Evolutionary conservation across 2,113 vertebrate genomes (phyloP), one percentile per base, ranked within the genome.

Genomic region (Channa maculata): DNA sequence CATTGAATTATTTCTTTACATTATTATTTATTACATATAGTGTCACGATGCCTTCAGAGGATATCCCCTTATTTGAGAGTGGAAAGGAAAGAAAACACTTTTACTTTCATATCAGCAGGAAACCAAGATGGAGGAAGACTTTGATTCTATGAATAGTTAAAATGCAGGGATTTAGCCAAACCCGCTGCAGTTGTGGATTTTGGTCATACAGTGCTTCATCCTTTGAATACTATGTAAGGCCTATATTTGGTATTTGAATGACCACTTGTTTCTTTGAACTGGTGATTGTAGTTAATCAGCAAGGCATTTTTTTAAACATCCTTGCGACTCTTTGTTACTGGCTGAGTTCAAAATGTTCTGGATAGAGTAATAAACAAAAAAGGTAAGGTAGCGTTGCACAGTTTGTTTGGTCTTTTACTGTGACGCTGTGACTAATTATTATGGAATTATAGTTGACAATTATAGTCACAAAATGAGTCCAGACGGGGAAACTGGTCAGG

Each of bases 1-100:
- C 5, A 60, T 8, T 58, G 37, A 65, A 58, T 36, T 45, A 0
- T 55, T 34, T 77, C 24, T 74, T 45, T 43, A 36, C 59, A 66
- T 85, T n/a, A n/a, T n/a, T n/a, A n/a, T n/a, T n/a, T n/a, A n/a
- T n/a, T n/a, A n/a, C n/a, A n/a, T n/a, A n/a, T 51, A 48, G 11
- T 57, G 52, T 77, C 63, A 65, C 72, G 75, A 79, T 83, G 84
- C 90, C 79, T 85, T 84, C 45, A 82, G 60, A 88, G 86, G 86
- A 91, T 85, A 80, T 87, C 89, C 88, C 81, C 60, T 68, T 24
- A 8, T 65, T 48, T 88, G n/a, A 64, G 13, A 58, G 67, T 48
- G 73, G 48, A 80, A 83, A 74, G 73, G 10, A 79, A 58, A 60
- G 41, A 39, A 71, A 50, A 46, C 48, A 63, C 5, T 46, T 80